Evolutionary conservation across 2,888 invertebrate species (phyloP).

Genomic region (Sarcophaga variegata): DNA sequence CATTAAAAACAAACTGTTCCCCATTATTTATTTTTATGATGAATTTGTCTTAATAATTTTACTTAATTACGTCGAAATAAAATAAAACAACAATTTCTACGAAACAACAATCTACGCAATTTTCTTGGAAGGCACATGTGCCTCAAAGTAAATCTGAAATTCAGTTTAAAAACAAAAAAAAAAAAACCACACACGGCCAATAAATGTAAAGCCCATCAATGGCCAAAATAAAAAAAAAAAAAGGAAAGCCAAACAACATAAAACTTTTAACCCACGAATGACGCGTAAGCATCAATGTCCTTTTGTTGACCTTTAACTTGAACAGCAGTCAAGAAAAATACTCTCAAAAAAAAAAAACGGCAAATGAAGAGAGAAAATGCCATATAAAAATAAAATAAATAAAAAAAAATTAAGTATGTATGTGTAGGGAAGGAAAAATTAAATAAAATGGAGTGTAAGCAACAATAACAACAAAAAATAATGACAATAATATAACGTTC

Average conservation of each 20-base stretch:
- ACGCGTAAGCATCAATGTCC: slow-evolving; percentile 71
- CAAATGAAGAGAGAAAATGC: background rate
- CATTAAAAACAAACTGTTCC: too few relatives aligned
- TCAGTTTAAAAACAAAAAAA: slow-evolving; percentile 32
- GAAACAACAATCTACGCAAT: slow-evolving; percentile 29
- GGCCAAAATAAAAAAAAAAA: background rate
- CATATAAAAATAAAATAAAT: background rate
- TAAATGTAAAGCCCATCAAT: background rate
- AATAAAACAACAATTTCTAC: too few relatives aligned
- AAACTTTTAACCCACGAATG: slow-evolving; percentile 30
- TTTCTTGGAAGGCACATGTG: slow-evolving; percentile 72
- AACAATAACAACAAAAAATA: slow-evolving; percentile 30
- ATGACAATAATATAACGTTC: slow-evolving; percentile 41
- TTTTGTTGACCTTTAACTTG: slow-evolving; percentile 78
- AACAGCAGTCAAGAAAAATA: background rate
- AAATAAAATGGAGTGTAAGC: slow-evolving; percentile 22
- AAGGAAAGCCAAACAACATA: background rate
- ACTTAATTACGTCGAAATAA: too few relatives aligned
- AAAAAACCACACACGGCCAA: slow-evolving; percentile 1
- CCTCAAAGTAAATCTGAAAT: slow-evolving; percentile 70
- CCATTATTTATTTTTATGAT: too few relatives aligned
- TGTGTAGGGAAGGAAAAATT: background rate
- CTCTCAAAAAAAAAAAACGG: background rate
- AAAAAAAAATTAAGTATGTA: too few relatives aligned
- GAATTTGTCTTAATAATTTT: too few relatives aligned